Evolutionary conservation across 2,113 vertebrate species (phyloP).

Genomic region (Typhlomys cinereus): DNA sequence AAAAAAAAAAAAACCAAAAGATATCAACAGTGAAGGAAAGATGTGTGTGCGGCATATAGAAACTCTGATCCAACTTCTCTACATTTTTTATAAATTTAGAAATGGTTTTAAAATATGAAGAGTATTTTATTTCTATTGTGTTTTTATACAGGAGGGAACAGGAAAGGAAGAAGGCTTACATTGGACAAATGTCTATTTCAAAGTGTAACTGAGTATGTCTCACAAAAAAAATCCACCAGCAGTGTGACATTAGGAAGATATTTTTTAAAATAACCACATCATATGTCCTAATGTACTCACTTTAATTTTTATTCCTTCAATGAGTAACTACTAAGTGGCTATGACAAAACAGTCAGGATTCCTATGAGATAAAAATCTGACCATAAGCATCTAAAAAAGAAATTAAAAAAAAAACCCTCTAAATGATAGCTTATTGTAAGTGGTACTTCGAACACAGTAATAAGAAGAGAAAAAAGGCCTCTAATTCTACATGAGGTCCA

Average conservation of each 20-base stretch:
- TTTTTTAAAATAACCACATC: conserved; percentile 18
- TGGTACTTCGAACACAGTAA: background rate
- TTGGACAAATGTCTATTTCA: background rate
- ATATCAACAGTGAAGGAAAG: background rate
- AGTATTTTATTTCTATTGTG: background rate
- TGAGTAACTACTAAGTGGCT: background rate
- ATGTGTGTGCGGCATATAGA: background rate
- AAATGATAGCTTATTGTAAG: background rate
- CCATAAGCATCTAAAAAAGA: background rate
- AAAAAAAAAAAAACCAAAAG: background rate
- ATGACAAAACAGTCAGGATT: background rate
- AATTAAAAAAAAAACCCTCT: background rate
- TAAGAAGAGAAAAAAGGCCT: background rate
- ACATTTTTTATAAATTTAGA: conserved; percentile 43
- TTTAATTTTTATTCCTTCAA: background rate
- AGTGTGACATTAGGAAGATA: background rate
- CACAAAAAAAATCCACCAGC: background rate
- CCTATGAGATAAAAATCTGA: background rate
- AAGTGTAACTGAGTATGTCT: background rate
- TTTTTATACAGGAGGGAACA: background rate
- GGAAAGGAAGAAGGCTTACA: background rate
- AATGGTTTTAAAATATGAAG: background rate
- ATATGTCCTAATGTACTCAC: background rate
- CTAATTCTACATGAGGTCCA: background rate
- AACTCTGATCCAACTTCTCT: background rate